phyloP scores from a whole-genome alignment of 1,140 invertebrate genomes.

The Odontomachus brunneus region DNA sequence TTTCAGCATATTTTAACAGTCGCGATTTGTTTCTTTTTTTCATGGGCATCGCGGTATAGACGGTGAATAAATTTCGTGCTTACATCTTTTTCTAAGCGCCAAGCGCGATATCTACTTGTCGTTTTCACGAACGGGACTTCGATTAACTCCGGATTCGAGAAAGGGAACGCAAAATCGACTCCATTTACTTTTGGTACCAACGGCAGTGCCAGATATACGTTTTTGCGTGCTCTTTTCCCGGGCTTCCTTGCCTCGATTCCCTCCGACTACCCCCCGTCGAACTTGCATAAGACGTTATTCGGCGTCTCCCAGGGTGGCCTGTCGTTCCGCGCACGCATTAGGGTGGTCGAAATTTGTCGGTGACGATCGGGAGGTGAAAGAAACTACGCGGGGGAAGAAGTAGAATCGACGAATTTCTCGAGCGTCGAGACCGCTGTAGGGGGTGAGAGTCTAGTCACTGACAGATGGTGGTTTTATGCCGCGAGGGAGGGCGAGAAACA shows the following conservation, averaged over 20 bases:
- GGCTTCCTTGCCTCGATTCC: constrained; percentile 9
- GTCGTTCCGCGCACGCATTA: constrained; percentile 46
- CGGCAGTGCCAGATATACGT: constrained; percentile 34
- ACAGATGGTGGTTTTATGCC: constrained; percentile 65
- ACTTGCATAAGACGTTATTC: constrained; percentile 51
- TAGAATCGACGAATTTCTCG: constrained; percentile 59
- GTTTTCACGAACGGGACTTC: constrained; percentile 44
- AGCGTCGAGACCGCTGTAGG: constrained; percentile 38
- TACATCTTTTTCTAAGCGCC: neutral
- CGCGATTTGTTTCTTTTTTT: too few species aligned
- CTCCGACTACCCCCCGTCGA: neutral
- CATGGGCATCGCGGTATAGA: neutral
- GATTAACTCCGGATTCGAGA: constrained; percentile 27
- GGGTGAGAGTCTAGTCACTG: constrained; percentile 63
- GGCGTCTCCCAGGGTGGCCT: constrained; percentile 28
- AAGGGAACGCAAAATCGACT: constrained; percentile 27
- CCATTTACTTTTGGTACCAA: constrained; percentile 44
- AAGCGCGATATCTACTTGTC: constrained; percentile 23
- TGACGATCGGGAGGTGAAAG: constrained; percentile 34
- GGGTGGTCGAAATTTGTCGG: constrained; percentile 40
- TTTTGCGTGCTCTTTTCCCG: constrained; percentile 22
- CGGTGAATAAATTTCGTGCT: neutral
- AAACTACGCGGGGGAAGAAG: constrained; percentile 40
- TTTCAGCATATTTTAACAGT: too few species aligned
- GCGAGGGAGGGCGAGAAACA: neutral